phyloP scores from a whole-genome alignment of 2,888 invertebrate species.

The Lottia gigantea region DNA sequence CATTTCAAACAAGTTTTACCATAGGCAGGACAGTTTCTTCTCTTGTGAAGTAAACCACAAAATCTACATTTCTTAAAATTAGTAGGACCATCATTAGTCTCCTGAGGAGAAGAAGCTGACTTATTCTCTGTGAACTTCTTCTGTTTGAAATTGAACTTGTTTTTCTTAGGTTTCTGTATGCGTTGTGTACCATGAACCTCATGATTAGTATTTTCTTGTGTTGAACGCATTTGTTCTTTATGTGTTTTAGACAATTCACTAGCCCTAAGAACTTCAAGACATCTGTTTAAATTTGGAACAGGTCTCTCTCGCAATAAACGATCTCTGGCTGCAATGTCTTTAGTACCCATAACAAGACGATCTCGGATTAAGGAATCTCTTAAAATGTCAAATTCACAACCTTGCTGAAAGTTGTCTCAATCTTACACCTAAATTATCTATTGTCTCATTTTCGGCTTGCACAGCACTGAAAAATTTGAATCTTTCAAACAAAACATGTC shows the following conservation, averaged over 20 bases:
- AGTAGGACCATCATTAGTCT: too few relatives aligned
- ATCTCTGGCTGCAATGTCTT: background rate
- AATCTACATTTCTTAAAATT: conserved; percentile 23
- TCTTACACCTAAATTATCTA: background rate
- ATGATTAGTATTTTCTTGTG: background rate
- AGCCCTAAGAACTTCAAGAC: background rate
- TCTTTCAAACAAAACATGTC: conserved; percentile 3
- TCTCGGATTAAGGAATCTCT: background rate
- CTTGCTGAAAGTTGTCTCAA: background rate
- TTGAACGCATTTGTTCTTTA: conserved; percentile 9
- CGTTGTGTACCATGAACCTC: background rate
- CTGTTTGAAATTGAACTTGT: too few relatives aligned
- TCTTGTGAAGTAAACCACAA: conserved; percentile 32
- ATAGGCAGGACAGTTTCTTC: conserved; percentile 37
- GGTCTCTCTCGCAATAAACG: background rate
- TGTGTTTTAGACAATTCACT: conserved; percentile 1
- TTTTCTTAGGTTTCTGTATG: too few relatives aligned
- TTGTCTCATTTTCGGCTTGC: conserved; percentile 2
- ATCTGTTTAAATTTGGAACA: background rate
- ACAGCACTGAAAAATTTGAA: conserved; percentile 5
- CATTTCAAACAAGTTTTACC: conserved; percentile 33
- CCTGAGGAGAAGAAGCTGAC: too few relatives aligned
- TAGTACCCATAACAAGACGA: background rate
- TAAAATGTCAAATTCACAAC: background rate
- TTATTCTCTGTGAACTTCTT: too few relatives aligned